Evolutionary conservation across 2,113 vertebrate species (phyloP).

Genomic region (Amblyopsis rosae): DNA sequence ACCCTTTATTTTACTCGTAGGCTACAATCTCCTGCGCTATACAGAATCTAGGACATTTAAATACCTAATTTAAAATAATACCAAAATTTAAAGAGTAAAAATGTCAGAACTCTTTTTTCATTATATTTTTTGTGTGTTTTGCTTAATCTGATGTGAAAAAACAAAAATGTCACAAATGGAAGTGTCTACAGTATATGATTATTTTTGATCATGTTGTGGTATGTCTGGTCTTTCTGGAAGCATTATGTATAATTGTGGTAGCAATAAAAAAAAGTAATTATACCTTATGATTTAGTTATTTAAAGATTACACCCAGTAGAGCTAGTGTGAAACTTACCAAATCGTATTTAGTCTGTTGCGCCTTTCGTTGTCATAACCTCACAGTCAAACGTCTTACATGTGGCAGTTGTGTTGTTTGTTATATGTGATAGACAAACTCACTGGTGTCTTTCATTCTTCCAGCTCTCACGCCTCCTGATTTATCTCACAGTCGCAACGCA

Average conservation of each 20-base stretch:
- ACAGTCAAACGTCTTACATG: constrained; percentile 39
- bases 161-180: background rate
- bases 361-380: constrained; percentile 39
- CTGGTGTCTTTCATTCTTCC: constrained; percentile 1
- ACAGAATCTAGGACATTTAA: no score
- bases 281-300: constrained; percentile 1
- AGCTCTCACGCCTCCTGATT: background rate
- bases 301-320: constrained; percentile 15
- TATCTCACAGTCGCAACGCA: background rate
- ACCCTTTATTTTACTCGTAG: background rate
- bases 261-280: background rate
- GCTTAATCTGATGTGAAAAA: background rate
- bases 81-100: no score
- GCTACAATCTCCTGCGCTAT: no score
- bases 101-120: no score
- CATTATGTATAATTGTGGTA: no score
- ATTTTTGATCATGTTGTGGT: no score
- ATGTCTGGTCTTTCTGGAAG: no score
- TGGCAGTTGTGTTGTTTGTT: constrained; percentile 44
- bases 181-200: background rate
- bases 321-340: constrained; percentile 27
- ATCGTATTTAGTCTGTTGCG: constrained; percentile 2
- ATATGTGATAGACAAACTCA: constrained; percentile 30
- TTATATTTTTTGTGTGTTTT: background rate
- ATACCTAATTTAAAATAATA: no score